phyloP scores from a whole-genome alignment of 2,888 invertebrate genomes.

The Archaeoteleia sp. region DNA sequence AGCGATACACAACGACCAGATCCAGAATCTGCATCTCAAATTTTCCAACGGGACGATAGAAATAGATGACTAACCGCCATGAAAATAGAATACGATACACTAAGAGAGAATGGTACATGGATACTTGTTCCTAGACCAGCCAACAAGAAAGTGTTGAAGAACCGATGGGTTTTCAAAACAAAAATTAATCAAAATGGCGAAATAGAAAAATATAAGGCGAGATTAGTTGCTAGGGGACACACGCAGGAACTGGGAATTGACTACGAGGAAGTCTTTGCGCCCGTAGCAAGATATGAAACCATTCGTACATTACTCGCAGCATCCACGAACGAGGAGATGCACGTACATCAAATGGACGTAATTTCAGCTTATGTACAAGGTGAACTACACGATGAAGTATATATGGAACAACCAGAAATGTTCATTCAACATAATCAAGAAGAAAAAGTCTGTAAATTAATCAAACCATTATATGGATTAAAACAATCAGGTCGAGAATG shows the following conservation, averaged over 20 bases:
- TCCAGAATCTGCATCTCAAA: slow-evolving; percentile 24
- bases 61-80: slow-evolving; percentile 49
- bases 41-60: slow-evolving; percentile 17
- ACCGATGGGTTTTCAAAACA: slow-evolving; percentile 49
- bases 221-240: slow-evolving; percentile 55
- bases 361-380: slow-evolving; percentile 51
- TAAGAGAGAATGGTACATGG: slow-evolving; percentile 52
- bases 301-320: slow-evolving; percentile 52
- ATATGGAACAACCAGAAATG: slow-evolving; percentile 49
- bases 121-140: slow-evolving; percentile 36
- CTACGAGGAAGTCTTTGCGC: slow-evolving; percentile 54
- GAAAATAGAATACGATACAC: slow-evolving; percentile 41
- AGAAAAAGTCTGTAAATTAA: slow-evolving; percentile 50
- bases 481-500: slow-evolving; percentile 51
- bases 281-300: slow-evolving; percentile 53
- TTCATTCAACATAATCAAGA: slow-evolving; percentile 30
- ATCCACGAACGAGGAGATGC: slow-evolving; percentile 50
- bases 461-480: slow-evolving; percentile 48
- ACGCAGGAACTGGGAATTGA: slow-evolving; percentile 49
- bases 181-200: slow-evolving; percentile 40
- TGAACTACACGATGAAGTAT: slow-evolving; percentile 44
- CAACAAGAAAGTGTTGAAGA: slow-evolving; percentile 39
- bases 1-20: slow-evolving; percentile 1
- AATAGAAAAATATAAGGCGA: slow-evolving; percentile 50
- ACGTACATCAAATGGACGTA: slow-evolving; percentile 57